Conservation (phyloP, 2,113 vertebrate genomes). For the Trogon melanurus region DNA sequence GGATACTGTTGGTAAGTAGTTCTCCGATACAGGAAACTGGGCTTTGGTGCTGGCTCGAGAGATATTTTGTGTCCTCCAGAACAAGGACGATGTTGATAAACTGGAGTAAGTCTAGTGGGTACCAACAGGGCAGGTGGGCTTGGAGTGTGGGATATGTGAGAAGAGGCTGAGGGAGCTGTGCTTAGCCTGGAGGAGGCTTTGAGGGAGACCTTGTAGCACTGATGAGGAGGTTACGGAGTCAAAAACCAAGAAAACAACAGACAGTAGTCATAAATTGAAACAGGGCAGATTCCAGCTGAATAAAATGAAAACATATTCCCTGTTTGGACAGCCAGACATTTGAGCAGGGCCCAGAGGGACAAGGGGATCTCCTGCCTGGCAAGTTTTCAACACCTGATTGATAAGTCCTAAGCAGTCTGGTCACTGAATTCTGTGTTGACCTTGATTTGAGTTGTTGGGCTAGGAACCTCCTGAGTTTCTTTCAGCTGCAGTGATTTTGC, state of each 20-base stretch:
- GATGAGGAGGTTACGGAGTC: not conserved
- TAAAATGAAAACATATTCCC: not conserved
- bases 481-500: not conserved
- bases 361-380: not conserved
- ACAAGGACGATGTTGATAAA: not conserved
- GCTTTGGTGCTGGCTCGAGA: not conserved
- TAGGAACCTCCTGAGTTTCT: not conserved
- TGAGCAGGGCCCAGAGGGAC: not conserved
- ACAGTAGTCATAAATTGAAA: not conserved
- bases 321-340: not conserved
- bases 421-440: not conserved
- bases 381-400: not conserved
- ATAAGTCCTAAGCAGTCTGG: not conserved
- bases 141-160: not conserved
- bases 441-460: not conserved
- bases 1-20: slow-evolving; percentile 90
- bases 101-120: not conserved
- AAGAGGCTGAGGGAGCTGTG: not conserved
- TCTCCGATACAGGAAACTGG: not conserved
- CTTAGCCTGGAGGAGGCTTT: not conserved
- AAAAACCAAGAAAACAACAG: not conserved
- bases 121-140: not conserved
- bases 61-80: not conserved
- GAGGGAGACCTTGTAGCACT: accelerated
- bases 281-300: not conserved